These are phyloP conservation scores for Euthynnus affinis DNA, from an alignment of 2,797 vertebrate species.

Conservation along the genomic window DNA sequence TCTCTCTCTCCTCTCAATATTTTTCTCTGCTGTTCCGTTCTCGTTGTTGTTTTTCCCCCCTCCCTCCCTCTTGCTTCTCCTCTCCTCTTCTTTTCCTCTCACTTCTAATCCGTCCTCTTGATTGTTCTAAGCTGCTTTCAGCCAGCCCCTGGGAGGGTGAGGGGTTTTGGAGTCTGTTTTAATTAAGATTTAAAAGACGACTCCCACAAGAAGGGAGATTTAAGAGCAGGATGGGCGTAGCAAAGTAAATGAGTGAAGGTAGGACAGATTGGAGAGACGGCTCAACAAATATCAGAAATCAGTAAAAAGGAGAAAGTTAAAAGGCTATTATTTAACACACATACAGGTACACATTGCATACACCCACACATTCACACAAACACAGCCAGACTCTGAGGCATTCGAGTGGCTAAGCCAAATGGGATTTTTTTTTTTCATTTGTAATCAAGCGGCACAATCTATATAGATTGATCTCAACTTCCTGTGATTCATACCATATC, in stretches of 20 bases:
- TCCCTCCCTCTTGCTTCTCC: constrained; percentile 51
- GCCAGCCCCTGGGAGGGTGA: constrained; percentile 78
- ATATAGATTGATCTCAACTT: constrained; percentile 86
- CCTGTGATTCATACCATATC: constrained; percentile 86
- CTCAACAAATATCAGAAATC: constrained; percentile 67
- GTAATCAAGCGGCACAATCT: constrained; percentile 82
- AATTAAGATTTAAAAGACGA: constrained; percentile 89
- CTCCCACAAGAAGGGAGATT: constrained; percentile 84
- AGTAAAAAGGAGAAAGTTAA: constrained; percentile 54
- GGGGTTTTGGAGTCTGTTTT: constrained; percentile 81
- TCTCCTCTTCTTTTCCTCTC: constrained; percentile 81
- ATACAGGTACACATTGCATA: neutral
- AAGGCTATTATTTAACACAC: constrained; percentile 63
- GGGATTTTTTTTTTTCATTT: constrained; percentile 76
- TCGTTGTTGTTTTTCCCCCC: constrained; percentile 53
- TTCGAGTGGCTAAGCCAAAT: constrained; percentile 77
- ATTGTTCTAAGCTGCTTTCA: constrained; percentile 90
- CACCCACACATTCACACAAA: constrained; percentile 51
- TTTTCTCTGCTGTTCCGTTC: constrained; percentile 61
- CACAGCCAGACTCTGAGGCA: constrained; percentile 58
- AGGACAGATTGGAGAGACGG: constrained; percentile 71
- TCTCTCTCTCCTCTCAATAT: constrained; percentile 69
- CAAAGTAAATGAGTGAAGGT: constrained; percentile 76
- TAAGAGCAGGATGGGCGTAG: constrained; percentile 77
- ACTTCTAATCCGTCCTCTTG: constrained; percentile 86